Evolutionary conservation across 2,888 invertebrate genomes (phyloP).

Genomic region (Perizoma affinitatum): DNA sequence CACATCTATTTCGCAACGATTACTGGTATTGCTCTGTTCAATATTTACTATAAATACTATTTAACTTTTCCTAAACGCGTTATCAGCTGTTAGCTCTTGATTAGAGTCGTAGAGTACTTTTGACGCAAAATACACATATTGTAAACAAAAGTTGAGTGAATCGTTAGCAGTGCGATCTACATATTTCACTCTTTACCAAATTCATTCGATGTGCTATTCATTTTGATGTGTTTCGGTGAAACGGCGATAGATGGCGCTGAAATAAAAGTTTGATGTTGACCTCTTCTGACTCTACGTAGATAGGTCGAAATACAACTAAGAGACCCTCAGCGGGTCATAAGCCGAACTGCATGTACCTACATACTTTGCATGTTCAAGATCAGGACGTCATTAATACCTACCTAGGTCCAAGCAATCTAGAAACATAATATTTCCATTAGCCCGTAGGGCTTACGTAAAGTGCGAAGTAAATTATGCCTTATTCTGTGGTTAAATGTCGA

Average conservation of each 20-base stretch:
- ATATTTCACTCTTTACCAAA: constrained; percentile 12
- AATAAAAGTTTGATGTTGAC: neutral
- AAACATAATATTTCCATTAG: no score
- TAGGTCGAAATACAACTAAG: neutral
- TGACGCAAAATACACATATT: constrained; percentile 3
- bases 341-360: constrained; percentile 1
- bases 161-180: constrained; percentile 25
- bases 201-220: constrained; percentile 10
- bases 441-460: neutral
- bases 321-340: constrained; percentile 6
- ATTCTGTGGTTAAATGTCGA: constrained; percentile 1
- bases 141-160: constrained; percentile 19
- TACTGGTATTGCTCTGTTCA: constrained; percentile 17
- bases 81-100: constrained; percentile 32
- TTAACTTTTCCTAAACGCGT: constrained; percentile 19
- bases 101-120: constrained; percentile 18
- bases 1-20: constrained; percentile 17
- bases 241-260: constrained; percentile 34
- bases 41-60: constrained; percentile 15
- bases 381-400: neutral
- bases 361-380: neutral
- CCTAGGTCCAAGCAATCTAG: no score
- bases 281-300: neutral
- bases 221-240: constrained; percentile 10
- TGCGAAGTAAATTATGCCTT: neutral